Evolutionary conservation across 2,888 invertebrate genomes (phyloP).

Genomic region (Epinotia ramella): DNA sequence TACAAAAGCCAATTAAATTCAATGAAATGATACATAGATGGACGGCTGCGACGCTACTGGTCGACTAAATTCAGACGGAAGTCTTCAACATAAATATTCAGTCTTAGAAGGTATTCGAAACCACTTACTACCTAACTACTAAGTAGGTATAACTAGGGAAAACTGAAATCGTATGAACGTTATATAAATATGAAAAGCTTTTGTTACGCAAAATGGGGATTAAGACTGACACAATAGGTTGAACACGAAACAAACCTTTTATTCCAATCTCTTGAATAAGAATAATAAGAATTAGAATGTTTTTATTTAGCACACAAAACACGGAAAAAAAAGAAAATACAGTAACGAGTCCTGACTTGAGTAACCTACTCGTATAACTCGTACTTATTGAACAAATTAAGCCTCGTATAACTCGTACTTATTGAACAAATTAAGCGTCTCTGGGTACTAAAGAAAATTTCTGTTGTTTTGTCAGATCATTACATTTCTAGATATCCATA

Average conservation of each 20-base stretch:
- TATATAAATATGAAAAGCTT: background rate
- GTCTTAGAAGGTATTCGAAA: background rate
- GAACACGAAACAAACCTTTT: conserved; percentile 13
- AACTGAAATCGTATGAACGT: too few relatives aligned
- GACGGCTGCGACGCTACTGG: conserved; percentile 11
- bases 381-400: too few relatives aligned
- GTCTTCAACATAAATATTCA: background rate
- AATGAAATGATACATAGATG: conserved; percentile 1
- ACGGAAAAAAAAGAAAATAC: too few relatives aligned
- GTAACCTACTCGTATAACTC: too few relatives aligned
- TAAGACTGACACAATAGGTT: conserved; percentile 4
- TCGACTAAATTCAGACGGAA: background rate
- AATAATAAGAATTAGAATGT: too few relatives aligned
- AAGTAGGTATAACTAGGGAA: too few relatives aligned
- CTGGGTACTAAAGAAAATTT: too few relatives aligned
- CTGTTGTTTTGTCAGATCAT: background rate
- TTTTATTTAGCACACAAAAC: too few relatives aligned
- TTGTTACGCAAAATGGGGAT: background rate
- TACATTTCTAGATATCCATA: background rate
- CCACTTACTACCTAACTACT: too few relatives aligned
- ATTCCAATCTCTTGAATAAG: background rate
- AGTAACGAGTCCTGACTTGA: too few relatives aligned
- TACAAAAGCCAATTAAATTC: conserved; percentile 25
- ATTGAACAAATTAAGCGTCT: too few relatives aligned
- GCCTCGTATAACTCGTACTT: background rate